Evolutionary conservation across 2,797 vertebrate species (phyloP).

Genomic region (Clamator glandarius): DNA sequence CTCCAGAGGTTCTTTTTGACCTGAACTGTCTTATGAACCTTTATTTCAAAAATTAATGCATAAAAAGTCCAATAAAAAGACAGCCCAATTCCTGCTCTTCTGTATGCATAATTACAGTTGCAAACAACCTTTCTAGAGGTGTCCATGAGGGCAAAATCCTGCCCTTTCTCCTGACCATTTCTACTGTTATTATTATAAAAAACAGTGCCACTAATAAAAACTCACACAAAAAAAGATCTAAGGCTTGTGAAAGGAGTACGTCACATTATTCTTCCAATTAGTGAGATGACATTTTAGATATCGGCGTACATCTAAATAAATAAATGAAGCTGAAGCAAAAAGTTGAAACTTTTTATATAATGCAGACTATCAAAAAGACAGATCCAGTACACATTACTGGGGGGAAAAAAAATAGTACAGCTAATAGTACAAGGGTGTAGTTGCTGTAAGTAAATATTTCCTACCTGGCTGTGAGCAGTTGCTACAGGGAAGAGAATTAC

Average conservation of each 20-base stretch:
- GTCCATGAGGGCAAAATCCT: neutral
- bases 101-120: neutral
- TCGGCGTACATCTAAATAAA: neutral
- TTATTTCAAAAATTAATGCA: neutral
- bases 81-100: too few species aligned
- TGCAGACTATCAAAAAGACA: neutral
- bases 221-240: neutral
- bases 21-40: neutral
- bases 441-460: neutral
- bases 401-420: neutral
- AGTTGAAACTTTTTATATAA: neutral
- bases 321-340: neutral
- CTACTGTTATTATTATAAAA: neutral
- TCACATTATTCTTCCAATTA: neutral
- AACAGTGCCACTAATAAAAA: neutral
- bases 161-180: neutral
- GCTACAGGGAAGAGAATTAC: neutral
- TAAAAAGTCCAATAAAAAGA: neutral
- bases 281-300: neutral
- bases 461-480: neutral
- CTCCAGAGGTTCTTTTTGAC: neutral
- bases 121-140: neutral
- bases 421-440: neutral
- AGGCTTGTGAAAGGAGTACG: neutral
- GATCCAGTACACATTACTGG: neutral